Conservation (phyloP, 2,797 vertebrate genomes). For the Macropodus opercularis region DNA sequence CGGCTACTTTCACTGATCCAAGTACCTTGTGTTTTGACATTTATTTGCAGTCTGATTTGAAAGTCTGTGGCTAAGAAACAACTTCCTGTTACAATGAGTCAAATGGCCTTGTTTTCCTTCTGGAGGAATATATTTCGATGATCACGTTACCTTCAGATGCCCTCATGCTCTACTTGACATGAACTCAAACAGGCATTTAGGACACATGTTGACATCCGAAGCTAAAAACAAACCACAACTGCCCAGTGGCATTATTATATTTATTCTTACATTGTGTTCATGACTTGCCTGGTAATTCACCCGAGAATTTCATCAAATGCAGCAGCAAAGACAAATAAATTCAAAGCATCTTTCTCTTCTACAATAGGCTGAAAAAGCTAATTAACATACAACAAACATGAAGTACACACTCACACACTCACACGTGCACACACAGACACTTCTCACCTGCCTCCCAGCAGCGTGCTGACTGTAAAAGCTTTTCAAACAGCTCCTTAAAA, state of each 20-base stretch:
- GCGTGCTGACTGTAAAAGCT: conserved; percentile 50
- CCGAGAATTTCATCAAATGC: conserved; percentile 30
- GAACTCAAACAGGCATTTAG: conserved; percentile 46
- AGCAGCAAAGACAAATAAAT: conserved; percentile 35
- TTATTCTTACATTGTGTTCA: conserved; percentile 22
- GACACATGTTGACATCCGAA: conserved; percentile 31
- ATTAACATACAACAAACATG: conserved; percentile 33
- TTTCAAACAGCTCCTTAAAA: conserved; percentile 66
- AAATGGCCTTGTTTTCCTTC: conserved; percentile 9
- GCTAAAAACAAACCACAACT: conserved; percentile 30
- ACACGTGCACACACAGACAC: conserved; percentile 15
- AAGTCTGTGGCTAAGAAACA: neutral
- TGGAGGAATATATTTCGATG: conserved; percentile 43
- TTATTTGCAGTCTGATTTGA: conserved; percentile 11
- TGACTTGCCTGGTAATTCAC: conserved; percentile 21
- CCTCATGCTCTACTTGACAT: conserved; percentile 32
- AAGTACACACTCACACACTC: conserved; percentile 11
- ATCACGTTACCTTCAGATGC: conserved; percentile 44
- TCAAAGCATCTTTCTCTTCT: conserved; percentile 25
- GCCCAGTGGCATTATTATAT: conserved; percentile 7
- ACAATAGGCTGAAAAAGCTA: conserved; percentile 15
- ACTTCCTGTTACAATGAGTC: neutral
- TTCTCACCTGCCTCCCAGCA: conserved; percentile 40
- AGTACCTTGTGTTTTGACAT: neutral
- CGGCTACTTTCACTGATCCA: too few species aligned